Evolutionary conservation across 2,797 vertebrate species (phyloP).

Genomic region (Hyperoplus immaculatus): DNA sequence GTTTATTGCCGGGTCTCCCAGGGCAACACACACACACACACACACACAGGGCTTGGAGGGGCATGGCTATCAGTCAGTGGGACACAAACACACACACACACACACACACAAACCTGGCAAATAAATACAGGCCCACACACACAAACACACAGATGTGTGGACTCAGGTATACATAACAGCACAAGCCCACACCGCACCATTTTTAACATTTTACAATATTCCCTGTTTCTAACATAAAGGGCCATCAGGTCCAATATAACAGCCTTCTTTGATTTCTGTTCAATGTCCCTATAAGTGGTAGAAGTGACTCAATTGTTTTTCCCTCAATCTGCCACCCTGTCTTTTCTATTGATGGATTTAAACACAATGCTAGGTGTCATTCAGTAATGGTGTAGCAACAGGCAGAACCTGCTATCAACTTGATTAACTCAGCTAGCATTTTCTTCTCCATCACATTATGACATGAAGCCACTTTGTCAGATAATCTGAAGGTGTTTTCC

Average conservation of each 20-base stretch:
- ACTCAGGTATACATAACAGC: background rate
- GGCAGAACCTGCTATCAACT: constrained; percentile 13
- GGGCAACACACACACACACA: constrained; percentile 42
- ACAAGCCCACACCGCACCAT: background rate
- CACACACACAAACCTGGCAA: constrained; percentile 19
- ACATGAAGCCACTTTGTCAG: constrained; percentile 24
- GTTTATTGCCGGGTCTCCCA: constrained; percentile 66
- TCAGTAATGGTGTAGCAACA: constrained; percentile 36
- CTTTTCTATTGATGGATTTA: constrained; percentile 14
- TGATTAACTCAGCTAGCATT: constrained; percentile 6
- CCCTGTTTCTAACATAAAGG: background rate
- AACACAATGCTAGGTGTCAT: constrained; percentile 28
- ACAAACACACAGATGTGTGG: background rate
- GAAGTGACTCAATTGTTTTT: background rate
- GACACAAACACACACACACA: constrained; percentile 35
- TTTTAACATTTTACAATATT: background rate
- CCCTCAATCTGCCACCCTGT: background rate
- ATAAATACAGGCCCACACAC: constrained; percentile 30
- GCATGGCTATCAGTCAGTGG: constrained; percentile 63
- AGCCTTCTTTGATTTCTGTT: background rate
- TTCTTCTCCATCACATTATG: constrained; percentile 21
- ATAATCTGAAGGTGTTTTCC: constrained; percentile 39
- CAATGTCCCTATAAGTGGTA: background rate
- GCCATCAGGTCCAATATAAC: background rate
- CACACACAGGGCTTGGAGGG: constrained; percentile 28